A percentile compares a stretch with the other conserved stretches of the same genome.
Evolutionary conservation across 2,113 vertebrate species (phyloP).

Genomic region (Thamnophis sirtalis): DNA sequence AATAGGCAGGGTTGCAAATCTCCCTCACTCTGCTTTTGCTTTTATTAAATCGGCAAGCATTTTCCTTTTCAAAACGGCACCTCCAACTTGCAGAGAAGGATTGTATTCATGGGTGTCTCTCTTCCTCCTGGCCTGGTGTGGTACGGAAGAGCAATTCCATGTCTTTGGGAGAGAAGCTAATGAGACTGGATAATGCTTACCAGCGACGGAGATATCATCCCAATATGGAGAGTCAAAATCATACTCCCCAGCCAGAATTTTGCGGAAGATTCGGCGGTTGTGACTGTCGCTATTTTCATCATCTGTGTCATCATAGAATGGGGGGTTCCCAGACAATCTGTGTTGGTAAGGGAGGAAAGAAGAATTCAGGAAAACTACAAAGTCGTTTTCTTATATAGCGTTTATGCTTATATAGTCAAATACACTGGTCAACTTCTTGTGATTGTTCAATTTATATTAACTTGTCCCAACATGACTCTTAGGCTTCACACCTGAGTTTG

Average conservation of each 20-base stretch:
- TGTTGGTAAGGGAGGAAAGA: not conserved
- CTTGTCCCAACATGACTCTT: not conserved
- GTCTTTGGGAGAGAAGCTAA: not conserved
- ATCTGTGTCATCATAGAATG: conserved; percentile 82
- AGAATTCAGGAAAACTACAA: not conserved
- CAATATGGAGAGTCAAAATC: conserved; percentile 84
- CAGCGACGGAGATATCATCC: conserved; percentile 81
- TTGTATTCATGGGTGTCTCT: not conserved
- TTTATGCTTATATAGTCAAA: not conserved
- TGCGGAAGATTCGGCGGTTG: conserved; percentile 83
- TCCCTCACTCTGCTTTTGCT: not conserved
- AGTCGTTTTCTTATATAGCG: not conserved
- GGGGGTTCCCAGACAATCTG: conserved; percentile 80
- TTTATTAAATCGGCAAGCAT: not conserved
- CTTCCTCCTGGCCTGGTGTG: not conserved
- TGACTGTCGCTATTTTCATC: conserved; percentile 80
- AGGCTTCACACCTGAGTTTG: not conserved
- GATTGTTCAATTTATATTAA: not conserved
- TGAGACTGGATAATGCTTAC: conserved; percentile 47
- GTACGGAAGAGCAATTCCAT: not conserved
- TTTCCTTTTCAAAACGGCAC: not conserved
- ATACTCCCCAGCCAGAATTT: conserved; percentile 81
- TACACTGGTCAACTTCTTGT: not conserved
- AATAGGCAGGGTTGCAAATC: not conserved
- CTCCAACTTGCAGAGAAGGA: not conserved